Conservation (phyloP, 2,888 invertebrate genomes). For the Lagria hirta region DNA sequence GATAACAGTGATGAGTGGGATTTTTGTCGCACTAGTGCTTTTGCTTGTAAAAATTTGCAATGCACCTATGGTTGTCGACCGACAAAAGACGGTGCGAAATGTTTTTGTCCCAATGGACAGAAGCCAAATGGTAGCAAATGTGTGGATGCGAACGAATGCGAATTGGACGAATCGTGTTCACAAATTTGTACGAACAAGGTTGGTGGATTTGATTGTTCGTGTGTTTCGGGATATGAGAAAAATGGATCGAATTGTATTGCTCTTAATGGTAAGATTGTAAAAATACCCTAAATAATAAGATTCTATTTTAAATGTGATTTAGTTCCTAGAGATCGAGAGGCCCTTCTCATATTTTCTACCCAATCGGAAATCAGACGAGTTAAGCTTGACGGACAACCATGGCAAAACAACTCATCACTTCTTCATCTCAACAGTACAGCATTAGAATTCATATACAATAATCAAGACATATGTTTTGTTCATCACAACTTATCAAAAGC, state of each 20-base stretch:
- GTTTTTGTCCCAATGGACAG: constrained; percentile 73
- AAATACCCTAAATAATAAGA: too few relatives aligned
- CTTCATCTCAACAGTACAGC: constrained; percentile 54
- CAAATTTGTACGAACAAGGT: constrained; percentile 70
- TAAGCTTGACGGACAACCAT: constrained; percentile 58
- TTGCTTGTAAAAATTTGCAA: constrained; percentile 43
- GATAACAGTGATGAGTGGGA: constrained; percentile 74
- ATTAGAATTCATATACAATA: constrained; percentile 68
- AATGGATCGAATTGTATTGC: constrained; percentile 66
- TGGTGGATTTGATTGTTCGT: constrained; percentile 71
- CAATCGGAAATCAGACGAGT: constrained; percentile 65
- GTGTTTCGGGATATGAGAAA: constrained; percentile 69
- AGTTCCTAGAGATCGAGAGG: constrained; percentile 66
- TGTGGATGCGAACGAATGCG: constrained; percentile 78
- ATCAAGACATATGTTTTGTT: constrained; percentile 72
- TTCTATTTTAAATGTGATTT: constrained; percentile 34
- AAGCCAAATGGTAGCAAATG: constrained; percentile 65
- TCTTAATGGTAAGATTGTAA: constrained; percentile 68
- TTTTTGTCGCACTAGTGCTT: constrained; percentile 59
- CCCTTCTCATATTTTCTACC: constrained; percentile 71
- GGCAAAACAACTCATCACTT: constrained; percentile 52
- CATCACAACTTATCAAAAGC: constrained; percentile 61
- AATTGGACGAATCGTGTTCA: constrained; percentile 69
- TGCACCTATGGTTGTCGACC: constrained; percentile 66
- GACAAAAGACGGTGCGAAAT: constrained; percentile 69